Conservation (phyloP, 2,113 vertebrate species). For the Pluvianellus socialis region DNA sequence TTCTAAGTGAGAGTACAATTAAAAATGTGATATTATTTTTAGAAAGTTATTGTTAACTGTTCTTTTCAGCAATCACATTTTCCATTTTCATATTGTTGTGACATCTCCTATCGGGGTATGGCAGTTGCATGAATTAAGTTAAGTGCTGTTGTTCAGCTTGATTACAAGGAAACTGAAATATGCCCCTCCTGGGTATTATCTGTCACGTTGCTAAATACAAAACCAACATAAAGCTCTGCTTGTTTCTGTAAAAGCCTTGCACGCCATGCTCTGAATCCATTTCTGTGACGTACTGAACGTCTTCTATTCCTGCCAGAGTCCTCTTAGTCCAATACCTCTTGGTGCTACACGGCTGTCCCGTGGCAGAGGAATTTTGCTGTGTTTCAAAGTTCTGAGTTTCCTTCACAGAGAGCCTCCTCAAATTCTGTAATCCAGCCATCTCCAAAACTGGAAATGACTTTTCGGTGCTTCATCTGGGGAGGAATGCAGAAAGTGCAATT, state of each 20-base stretch:
- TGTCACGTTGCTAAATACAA: background rate
- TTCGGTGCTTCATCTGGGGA: background rate
- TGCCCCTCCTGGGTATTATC: background rate
- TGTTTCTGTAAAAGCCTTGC: background rate
- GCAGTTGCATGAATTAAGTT: constrained; percentile 50
- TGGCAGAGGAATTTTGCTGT: background rate
- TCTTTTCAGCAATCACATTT: constrained; percentile 6
- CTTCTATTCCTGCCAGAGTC: background rate
- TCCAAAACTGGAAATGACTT: background rate
- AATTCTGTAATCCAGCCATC: background rate
- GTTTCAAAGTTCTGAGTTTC: background rate
- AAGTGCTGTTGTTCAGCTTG: constrained; percentile 59
- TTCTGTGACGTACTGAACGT: background rate
- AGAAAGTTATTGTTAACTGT: background rate
- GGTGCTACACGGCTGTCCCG: background rate
- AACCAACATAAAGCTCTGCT: background rate
- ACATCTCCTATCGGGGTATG: constrained; percentile 23
- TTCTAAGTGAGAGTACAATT: background rate
- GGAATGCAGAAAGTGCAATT: background rate
- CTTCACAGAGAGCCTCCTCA: background rate
- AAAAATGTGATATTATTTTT: background rate
- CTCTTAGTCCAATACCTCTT: background rate
- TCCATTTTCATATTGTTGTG: constrained; percentile 30
- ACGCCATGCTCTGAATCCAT: background rate
- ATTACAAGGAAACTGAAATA: constrained; percentile 52